A percentile compares a stretch with the other conserved stretches of the same genome.
Evolutionary conservation across 2,888 invertebrate species (phyloP).

Genomic region (Drosophila buzzatii): DNA sequence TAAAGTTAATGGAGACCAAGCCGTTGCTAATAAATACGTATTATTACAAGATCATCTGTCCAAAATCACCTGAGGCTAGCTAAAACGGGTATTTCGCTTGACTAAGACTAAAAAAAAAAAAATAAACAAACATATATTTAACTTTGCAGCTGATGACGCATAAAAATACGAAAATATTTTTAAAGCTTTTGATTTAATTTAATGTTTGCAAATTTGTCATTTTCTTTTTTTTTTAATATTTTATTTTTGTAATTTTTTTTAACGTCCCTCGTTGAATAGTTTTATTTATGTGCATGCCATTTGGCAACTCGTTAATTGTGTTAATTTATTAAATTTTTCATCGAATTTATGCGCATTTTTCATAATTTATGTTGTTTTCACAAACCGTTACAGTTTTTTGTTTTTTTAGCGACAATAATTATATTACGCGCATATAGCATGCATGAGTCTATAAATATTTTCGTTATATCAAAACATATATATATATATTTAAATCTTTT

Average conservation of each 20-base stretch:
- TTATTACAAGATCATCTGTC: constrained; percentile 39
- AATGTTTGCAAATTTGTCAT: constrained; percentile 62
- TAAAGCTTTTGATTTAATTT: constrained; percentile 40
- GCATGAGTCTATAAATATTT: neutral
- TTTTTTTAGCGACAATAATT: constrained; percentile 49
- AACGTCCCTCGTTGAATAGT: constrained; percentile 12
- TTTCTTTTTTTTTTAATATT: constrained; percentile 45
- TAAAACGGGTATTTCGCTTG: constrained; percentile 61
- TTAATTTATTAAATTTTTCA: constrained; percentile 51
- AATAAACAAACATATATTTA: neutral
- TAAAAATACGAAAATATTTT: constrained; percentile 13
- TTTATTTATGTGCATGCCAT: constrained; percentile 38
- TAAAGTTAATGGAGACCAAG: constrained; percentile 49
- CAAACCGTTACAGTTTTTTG: constrained; percentile 76
- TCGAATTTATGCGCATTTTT: constrained; percentile 52
- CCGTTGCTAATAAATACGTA: constrained; percentile 43
- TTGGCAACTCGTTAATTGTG: constrained; percentile 56
- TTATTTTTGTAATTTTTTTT: constrained; percentile 3
- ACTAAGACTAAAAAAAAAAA: constrained; percentile 16
- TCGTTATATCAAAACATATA: constrained; percentile 20
- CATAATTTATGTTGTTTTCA: constrained; percentile 64
- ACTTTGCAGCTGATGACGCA: constrained; percentile 5
- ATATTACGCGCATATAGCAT: constrained; percentile 30
- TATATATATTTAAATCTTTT: constrained; percentile 27
- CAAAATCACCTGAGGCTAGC: constrained; percentile 51